Conservation (phyloP, 2,888 invertebrate species). For the Eupelmus urozonus region DNA sequence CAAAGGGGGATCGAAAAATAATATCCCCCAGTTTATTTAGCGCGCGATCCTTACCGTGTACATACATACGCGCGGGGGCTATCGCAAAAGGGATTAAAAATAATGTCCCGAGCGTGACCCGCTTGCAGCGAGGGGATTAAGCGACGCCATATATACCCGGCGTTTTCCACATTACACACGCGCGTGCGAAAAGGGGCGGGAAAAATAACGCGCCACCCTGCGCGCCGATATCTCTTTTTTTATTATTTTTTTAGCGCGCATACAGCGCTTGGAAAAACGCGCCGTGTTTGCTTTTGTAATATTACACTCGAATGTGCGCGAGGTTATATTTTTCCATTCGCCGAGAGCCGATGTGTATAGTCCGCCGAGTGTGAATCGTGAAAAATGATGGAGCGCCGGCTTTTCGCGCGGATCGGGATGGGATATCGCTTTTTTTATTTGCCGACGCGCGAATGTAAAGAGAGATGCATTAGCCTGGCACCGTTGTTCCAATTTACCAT, state of each 20-base stretch:
- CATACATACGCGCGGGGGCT: too few species aligned
- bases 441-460: not conserved
- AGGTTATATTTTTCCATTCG: constrained; percentile 33
- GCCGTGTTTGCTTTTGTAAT: constrained; percentile 41
- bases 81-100: constrained; percentile 74
- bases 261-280: not conserved
- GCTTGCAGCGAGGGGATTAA: constrained; percentile 71
- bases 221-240: not conserved
- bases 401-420: not conserved
- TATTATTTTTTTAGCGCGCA: not conserved
- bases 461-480: not conserved
- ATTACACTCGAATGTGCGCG: constrained; percentile 25
- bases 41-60: constrained; percentile 24
- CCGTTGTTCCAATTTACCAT: too few species aligned
- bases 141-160: not conserved
- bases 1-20: constrained; percentile 74
- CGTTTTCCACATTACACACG: not conserved
- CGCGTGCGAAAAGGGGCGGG: not conserved
- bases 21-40: constrained; percentile 74
- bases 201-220: not conserved
- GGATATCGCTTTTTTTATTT: not conserved
- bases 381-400: constrained; percentile 1
- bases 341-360: not conserved
- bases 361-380: not conserved
- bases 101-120: constrained; percentile 75